Evolutionary conservation across 2,113 vertebrate genomes (phyloP).

Genomic region (Petrocephalus microphthalmus): DNA sequence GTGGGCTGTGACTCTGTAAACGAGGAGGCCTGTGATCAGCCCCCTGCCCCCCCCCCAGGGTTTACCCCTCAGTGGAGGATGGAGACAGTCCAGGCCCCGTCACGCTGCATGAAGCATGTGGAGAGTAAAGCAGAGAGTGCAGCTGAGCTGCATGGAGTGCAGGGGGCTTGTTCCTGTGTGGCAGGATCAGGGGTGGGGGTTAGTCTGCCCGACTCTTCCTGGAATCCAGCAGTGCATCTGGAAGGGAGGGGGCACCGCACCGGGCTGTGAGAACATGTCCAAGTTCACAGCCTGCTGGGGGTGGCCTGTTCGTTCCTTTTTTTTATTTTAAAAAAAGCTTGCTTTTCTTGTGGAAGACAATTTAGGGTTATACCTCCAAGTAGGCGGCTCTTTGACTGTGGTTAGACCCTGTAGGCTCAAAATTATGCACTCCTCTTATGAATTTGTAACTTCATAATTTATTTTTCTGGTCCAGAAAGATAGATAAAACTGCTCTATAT

Average conservation of each 20-base stretch:
- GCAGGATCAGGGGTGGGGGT: neutral
- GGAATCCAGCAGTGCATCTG: neutral
- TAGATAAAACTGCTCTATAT: neutral
- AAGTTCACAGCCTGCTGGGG: neutral
- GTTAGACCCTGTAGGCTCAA: neutral
- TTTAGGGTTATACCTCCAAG: neutral
- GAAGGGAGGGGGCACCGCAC: neutral
- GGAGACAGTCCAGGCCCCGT: neutral
- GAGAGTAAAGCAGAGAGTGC: neutral
- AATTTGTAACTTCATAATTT: neutral
- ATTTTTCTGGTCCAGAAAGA: neutral
- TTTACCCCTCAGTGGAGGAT: neutral
- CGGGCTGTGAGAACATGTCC: neutral
- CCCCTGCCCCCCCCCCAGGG: neutral
- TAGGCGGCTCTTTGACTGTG: neutral
- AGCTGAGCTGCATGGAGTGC: neutral
- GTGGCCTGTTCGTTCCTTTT: neutral
- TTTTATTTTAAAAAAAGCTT: neutral
- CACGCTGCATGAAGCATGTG: neutral
- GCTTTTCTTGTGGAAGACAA: neutral
- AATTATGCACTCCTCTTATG: neutral
- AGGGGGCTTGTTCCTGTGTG: constrained; percentile 3
- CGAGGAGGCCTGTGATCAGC: neutral
- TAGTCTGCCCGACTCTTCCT: neutral
- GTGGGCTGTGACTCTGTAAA: neutral